Evolutionary conservation across 2,888 invertebrate genomes (phyloP).

Genomic region (Hemicrepidius hirtus): DNA sequence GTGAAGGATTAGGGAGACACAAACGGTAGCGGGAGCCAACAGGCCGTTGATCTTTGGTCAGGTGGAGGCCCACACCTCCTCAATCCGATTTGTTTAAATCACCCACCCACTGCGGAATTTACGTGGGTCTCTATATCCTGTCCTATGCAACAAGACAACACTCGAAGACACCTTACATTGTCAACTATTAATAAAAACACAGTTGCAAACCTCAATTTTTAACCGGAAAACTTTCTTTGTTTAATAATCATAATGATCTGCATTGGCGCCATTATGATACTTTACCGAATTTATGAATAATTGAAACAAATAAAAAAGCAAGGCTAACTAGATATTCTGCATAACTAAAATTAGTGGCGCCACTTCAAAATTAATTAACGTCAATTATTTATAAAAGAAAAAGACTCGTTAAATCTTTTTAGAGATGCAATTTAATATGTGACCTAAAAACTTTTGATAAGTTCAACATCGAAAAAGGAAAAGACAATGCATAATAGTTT

Average conservation of each 20-base stretch:
- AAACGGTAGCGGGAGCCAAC: constrained; percentile 53
- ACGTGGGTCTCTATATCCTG: constrained; percentile 49
- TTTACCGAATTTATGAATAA: constrained; percentile 2
- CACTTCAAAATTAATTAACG: constrained; percentile 8
- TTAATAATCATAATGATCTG: background rate
- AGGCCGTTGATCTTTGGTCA: constrained; percentile 63
- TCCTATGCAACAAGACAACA: constrained; percentile 42
- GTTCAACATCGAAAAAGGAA: too few relatives aligned
- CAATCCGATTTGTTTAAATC: constrained; percentile 60
- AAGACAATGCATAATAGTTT: too few relatives aligned
- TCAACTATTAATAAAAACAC: constrained; percentile 49
- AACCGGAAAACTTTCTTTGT: background rate
- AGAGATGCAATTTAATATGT: too few relatives aligned
- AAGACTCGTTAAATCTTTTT: too few relatives aligned
- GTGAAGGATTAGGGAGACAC: constrained; percentile 47
- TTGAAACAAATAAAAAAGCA: constrained; percentile 14
- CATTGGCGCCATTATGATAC: background rate
- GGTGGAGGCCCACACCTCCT: constrained; percentile 62
- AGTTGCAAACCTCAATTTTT: constrained; percentile 34
- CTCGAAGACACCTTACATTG: constrained; percentile 51
- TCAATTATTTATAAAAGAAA: background rate
- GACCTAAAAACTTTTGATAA: too few relatives aligned
- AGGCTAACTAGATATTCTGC: constrained; percentile 10
- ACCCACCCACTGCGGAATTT: constrained; percentile 58
- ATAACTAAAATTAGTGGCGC: constrained; percentile 21